Base-by-base conservation (phyloP, 2,888 invertebrate genomes). In the Frankliniella intonsa region DNA sequence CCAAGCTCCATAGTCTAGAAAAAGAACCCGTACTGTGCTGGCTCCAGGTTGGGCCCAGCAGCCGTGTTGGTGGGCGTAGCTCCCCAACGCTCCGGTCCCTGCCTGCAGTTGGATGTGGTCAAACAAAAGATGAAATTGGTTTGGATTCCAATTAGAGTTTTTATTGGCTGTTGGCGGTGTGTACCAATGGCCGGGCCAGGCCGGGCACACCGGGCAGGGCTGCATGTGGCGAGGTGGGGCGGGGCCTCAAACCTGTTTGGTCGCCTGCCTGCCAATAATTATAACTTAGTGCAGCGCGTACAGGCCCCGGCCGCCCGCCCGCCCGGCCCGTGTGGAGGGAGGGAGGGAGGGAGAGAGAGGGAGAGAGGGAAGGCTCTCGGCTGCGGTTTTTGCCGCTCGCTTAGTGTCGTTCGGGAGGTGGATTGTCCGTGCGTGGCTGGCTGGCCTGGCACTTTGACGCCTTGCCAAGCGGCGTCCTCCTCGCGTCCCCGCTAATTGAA, bases 171-270 rank as follows among this genome's bases (percentile, higher is more conserved):
- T 25, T 80, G 80, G 69, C 38, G 50, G 50, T 79, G 50, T 81
- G 81, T 83, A 81, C 81, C 62, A 38, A 80, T 80, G 80, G 62
- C 80, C 83, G 83, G 84, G 84, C 84, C 85, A 84, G 82, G 84
- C 82, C 83, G 83, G 83, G 85, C 85, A 83, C 85, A 85, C 85
- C 82, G 80, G 83, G 83, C 84, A 1, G 62, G 62, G 7, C 62
- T 62, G 62, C 62, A 62, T 14, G 62, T 55, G 55, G 55, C 55
- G 55, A 3, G 55, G 55, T 17, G 55, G 17, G 62, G 62, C 62
- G 62, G 62, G 62, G 62, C 38, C 38, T 38, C 38, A 85, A 85
- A 86, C 86, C 84, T 84, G 85, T 86, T 85, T 85, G 83, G 83
- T 84, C 84, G 83, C 83, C 85, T 84, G 85, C 85, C 85, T 85